A percentile compares a stretch with the other conserved stretches of the same genome.
phyloP scores from a whole-genome alignment of 2,113 vertebrate species.

The Camelus dromedarius region DNA sequence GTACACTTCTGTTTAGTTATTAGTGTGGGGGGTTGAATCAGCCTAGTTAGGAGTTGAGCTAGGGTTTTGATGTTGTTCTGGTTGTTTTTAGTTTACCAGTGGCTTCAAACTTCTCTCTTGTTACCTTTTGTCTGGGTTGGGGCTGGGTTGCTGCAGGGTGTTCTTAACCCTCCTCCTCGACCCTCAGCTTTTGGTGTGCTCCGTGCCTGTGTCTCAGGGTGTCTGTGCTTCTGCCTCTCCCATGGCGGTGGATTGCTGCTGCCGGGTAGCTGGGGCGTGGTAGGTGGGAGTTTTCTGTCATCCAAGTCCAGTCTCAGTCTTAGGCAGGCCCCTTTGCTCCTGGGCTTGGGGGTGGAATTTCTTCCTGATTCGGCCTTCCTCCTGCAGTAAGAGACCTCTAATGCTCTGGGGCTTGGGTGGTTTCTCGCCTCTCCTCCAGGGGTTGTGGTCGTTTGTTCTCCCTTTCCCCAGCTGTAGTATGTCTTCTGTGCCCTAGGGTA shows the following conservation, averaged over 20 bases:
- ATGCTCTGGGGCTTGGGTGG: neutral
- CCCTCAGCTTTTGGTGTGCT: neutral
- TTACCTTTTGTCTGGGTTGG: neutral
- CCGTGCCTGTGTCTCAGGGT: neutral
- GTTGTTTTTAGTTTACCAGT: neutral
- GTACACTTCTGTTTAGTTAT: neutral
- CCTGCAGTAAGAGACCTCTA: neutral
- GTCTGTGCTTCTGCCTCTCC: neutral
- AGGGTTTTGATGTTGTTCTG: neutral
- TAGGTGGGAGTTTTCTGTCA: neutral
- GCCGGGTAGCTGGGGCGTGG: neutral
- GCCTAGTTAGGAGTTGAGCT: neutral
- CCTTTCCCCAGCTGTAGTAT: neutral
- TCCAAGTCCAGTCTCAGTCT: neutral
- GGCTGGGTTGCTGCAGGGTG: neutral
- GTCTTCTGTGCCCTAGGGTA: neutral
- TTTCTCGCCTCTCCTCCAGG: neutral
- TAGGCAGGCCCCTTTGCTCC: neutral
- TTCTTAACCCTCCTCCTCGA: neutral
- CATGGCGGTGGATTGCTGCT: neutral
- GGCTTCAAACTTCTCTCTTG: neutral
- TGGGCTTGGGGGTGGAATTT: neutral
- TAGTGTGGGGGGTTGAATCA: neutral
- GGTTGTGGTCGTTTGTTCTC: neutral
- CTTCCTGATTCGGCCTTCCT: neutral